Evolutionary conservation across 2,113 vertebrate genomes (phyloP).

Genomic region (Psammodynastes pulverulentus): DNA sequence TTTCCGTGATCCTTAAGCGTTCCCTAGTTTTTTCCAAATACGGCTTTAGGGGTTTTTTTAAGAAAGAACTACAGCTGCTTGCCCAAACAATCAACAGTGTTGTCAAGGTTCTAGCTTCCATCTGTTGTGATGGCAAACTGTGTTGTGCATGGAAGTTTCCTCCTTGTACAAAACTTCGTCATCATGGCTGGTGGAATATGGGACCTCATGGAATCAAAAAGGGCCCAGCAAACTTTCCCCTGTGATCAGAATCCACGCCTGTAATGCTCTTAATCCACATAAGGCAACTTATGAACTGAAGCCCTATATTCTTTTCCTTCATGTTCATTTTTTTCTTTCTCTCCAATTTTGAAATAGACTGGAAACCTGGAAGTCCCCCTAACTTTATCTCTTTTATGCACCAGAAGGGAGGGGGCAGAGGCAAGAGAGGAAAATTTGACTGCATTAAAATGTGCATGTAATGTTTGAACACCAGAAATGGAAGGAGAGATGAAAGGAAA

Average conservation of each 20-base stretch:
- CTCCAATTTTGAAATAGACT: not conserved
- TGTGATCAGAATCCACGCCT: not conserved
- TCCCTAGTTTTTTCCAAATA: not conserved
- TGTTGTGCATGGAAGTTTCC: not conserved
- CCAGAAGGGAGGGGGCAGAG: not conserved
- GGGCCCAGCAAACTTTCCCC: not conserved
- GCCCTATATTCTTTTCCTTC: not conserved
- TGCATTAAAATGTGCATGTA: not conserved
- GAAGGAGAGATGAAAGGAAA: not conserved
- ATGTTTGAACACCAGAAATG: not conserved
- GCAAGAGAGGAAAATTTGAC: not conserved
- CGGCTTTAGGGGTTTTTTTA: not conserved
- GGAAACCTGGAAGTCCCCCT: not conserved
- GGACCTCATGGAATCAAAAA: not conserved
- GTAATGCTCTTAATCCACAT: not conserved
- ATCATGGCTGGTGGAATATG: not conserved
- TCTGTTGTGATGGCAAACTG: not conserved
- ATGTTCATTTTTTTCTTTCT: not conserved
- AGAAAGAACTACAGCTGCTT: not conserved
- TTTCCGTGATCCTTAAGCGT: not conserved
- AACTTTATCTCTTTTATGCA: not conserved
- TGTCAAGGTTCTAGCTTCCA: not conserved
- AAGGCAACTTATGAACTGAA: not conserved
- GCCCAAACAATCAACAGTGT: not conserved
- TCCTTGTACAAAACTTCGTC: not conserved